Percentiles rank a stretch among this genome's conserved stretches.
phyloP scores from a whole-genome alignment of 2,797 vertebrate genomes.

The Poecilia velifera region DNA sequence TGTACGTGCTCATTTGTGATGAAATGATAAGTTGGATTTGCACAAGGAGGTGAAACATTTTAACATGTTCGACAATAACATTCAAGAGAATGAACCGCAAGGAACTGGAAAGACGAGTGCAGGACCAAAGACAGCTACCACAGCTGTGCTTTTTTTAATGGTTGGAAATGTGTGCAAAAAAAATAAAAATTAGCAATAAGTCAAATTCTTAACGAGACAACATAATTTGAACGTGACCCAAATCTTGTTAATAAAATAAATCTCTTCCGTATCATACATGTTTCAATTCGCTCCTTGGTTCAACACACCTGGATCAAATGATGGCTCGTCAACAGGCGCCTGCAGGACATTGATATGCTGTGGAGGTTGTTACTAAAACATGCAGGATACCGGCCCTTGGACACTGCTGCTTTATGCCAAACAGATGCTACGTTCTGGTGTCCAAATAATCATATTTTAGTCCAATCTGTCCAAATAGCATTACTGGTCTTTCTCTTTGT shows the following conservation, averaged over 20 bases:
- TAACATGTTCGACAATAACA: not conserved
- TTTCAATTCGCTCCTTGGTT: no score
- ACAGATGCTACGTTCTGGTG: not conserved
- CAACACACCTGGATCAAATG: no score
- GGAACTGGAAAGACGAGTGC: not conserved
- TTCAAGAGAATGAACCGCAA: not conserved
- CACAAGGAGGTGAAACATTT: not conserved
- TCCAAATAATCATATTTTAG: not conserved
- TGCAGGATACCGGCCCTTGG: no score
- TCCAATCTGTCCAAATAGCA: not conserved
- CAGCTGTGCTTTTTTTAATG: not conserved
- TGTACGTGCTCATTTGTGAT: slow-evolving; percentile 9
- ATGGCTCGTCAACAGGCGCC: no score
- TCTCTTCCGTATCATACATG: not conserved
- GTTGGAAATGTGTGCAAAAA: not conserved
- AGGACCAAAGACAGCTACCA: no score
- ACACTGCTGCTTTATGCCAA: not conserved
- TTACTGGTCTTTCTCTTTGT: not conserved
- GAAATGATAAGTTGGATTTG: slow-evolving; percentile 8
- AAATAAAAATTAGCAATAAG: not conserved
- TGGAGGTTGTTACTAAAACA: no score
- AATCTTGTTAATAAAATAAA: not conserved
- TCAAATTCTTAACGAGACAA: not conserved
- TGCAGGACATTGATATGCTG: no score
- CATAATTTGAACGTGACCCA: not conserved